Conservation (phyloP, 2,113 vertebrate species). For the Falcunculus frontatus region DNA sequence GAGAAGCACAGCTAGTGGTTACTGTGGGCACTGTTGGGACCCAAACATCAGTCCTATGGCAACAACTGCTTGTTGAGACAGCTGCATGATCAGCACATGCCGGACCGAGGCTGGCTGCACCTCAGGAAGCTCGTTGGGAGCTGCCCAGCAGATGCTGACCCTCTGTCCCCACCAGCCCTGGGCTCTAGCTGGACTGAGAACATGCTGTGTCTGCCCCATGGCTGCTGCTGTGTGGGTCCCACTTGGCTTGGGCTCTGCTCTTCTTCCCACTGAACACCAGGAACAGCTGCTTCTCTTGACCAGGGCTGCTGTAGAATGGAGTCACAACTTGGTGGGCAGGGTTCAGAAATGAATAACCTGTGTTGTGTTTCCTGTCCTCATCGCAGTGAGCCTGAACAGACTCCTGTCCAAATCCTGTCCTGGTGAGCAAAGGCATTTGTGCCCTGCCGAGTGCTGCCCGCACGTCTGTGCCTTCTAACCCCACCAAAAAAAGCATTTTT, state of each 20-base stretch:
- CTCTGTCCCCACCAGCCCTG: background rate
- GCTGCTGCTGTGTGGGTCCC: background rate
- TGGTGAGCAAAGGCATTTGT: background rate
- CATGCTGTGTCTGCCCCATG: fast-evolving
- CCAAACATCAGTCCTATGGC: background rate
- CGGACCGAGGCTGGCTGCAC: fast-evolving
- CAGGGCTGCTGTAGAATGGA: background rate
- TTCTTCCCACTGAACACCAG: background rate
- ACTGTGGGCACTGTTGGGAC: background rate
- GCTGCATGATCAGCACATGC: fast-evolving
- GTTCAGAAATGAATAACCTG: background rate
- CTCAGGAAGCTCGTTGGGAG: background rate
- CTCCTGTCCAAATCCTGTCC: background rate
- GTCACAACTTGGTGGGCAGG: background rate
- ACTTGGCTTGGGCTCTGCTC: background rate
- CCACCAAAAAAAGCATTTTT: background rate
- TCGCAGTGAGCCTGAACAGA: background rate
- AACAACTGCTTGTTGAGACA: fast-evolving
- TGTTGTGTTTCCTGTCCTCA: background rate
- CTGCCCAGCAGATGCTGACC: background rate
- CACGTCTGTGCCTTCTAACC: background rate
- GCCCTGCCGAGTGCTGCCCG: fast-evolving
- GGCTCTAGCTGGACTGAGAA: background rate
- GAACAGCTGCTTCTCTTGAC: background rate
- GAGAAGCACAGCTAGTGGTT: no score